Evolutionary conservation across 1,140 invertebrate species (phyloP), one percentile per base, ranked within the genome.

Genomic region (Bombyx mandarina): DNA sequence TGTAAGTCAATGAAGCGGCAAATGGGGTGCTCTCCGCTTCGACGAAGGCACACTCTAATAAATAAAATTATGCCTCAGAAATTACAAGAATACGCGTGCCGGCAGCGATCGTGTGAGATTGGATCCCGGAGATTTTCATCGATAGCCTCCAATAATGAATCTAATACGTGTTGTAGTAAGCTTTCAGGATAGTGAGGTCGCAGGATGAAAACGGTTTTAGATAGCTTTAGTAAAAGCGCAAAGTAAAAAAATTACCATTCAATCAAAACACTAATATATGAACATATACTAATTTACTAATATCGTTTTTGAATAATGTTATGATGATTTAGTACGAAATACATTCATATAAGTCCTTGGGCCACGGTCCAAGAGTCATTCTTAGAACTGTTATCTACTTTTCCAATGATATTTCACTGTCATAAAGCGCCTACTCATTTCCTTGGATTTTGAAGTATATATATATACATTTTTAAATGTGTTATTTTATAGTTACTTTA

Each of bases 1-100:
- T 87, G 82, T 87, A 87, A 87, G 84, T 87, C 82, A 87, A 87
- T 87, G 84, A 87, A 75, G 82, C 82, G 82, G 80, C 68, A 85
- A 87, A 87, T 87, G 80, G 83, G 82, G 80, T 85, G 79, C 77
- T 84, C 78, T 73, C 61, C 74, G 75, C 71, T 69, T 66, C 70
- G 70, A 70, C 71, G 75, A 79, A 75, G 79, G 79, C 67, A 78
- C 69, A 81, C 81, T 86, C 83, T 85, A 86, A 86, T 86, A 86
- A 85, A 86, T 86, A 86, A 86, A 86, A 86, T 86, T 86, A 86
- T 86, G 79, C 83, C 75, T 75, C 76, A 81, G 83, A 83, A 86
- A 86, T 86, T 86, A 86, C 83, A 85, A 86, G 83, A 86, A 85
- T 80, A 82, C 76, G 79, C 71, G 73, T 71, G 63, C 69, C 64